phyloP scores from a whole-genome alignment of 1,140 invertebrate genomes.

The Dreissena rostriformis region DNA sequence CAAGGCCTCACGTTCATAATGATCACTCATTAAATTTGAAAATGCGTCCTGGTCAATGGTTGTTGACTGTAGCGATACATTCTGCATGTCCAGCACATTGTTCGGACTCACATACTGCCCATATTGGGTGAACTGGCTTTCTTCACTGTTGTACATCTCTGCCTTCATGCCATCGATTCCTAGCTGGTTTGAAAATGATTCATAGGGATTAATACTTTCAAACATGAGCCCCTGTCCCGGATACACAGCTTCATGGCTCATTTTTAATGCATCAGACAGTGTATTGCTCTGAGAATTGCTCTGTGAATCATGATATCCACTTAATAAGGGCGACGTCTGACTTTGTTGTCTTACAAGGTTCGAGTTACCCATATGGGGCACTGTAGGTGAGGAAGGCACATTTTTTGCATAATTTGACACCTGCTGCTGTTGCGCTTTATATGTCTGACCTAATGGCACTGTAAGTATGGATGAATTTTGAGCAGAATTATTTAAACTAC shows the following conservation, averaged over 20 bases:
- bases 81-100: conserved; percentile 44
- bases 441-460: conserved; percentile 25
- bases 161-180: conserved; percentile 25
- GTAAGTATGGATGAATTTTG: conserved; percentile 44
- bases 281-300: conserved; percentile 37
- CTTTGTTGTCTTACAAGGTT: conserved; percentile 14
- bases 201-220: not conserved
- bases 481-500: conserved; percentile 5
- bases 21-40: conserved; percentile 65
- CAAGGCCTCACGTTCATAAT: conserved; percentile 22
- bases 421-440: conserved; percentile 19
- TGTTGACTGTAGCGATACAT: conserved; percentile 23
- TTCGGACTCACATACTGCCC: conserved; percentile 52
- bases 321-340: conserved; percentile 46
- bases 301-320: conserved; percentile 29
- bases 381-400: conserved; percentile 26
- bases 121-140: not conserved
- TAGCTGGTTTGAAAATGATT: conserved; percentile 37
- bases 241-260: conserved; percentile 47
- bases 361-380: conserved; percentile 15
- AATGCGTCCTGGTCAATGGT: conserved; percentile 69
- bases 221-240: conserved; percentile 19
- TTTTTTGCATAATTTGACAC: conserved; percentile 42
- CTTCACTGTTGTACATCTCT: conserved; percentile 46
- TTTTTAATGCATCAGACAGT: conserved; percentile 52